phyloP scores from a whole-genome alignment of 2,888 invertebrate species.

The Lydus trimaculatus region DNA sequence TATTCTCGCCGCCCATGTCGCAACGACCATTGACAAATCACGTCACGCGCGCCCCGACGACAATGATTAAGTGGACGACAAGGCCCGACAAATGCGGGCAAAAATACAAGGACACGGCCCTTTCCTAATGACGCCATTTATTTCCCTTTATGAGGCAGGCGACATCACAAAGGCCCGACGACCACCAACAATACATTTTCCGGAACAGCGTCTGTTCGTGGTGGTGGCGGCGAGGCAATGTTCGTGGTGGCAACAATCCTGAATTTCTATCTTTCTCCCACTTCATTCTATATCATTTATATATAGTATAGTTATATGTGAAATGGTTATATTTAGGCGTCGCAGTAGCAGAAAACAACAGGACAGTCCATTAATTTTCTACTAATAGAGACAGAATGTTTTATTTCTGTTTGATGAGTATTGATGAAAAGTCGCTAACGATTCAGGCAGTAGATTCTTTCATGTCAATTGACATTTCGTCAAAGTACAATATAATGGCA shows the following conservation, averaged over 20 bases:
- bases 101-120: conserved; percentile 60
- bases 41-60: conserved; percentile 51
- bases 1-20: conserved; percentile 21
- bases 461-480: conserved; percentile 8
- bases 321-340: conserved; percentile 42
- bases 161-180: conserved; percentile 58
- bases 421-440: background rate
- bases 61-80: conserved; percentile 60
- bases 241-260: background rate
- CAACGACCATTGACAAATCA: conserved; percentile 50
- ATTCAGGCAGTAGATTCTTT: background rate
- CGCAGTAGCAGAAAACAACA: conserved; percentile 35
- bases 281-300: conserved; percentile 34
- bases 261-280: conserved; percentile 7
- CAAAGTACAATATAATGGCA: conserved; percentile 6
- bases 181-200: conserved; percentile 54
- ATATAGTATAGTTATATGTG: no score
- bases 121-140: conserved; percentile 61
- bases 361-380: conserved; percentile 46
- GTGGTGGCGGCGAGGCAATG: conserved; percentile 31
- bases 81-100: conserved; percentile 60
- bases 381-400: conserved; percentile 43
- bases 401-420: conserved; percentile 37
- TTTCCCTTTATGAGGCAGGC: conserved; percentile 60
- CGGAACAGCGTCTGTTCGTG: conserved; percentile 50